Conservation (phyloP, 2,888 invertebrate species). For the Pterostichus niger region DNA sequence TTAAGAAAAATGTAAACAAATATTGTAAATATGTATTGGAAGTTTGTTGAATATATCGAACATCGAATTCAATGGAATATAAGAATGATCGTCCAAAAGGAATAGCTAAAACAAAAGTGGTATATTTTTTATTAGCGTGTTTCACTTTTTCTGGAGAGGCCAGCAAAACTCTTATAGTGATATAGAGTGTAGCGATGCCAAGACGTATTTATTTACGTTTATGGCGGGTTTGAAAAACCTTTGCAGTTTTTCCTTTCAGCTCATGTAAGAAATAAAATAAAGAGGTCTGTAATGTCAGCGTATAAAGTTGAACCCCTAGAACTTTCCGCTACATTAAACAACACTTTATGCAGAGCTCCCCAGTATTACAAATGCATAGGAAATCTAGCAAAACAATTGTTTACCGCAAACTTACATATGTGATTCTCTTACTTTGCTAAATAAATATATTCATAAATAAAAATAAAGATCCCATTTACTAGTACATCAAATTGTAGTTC, state of each 20-base stretch:
- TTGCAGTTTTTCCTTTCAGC: constrained; percentile 40
- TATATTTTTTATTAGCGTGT: constrained; percentile 43
- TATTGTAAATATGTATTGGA: too few species aligned
- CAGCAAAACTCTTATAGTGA: constrained; percentile 16
- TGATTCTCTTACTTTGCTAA: constrained; percentile 7
- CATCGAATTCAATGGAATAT: neutral
- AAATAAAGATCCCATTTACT: neutral
- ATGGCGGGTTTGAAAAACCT: constrained; percentile 45
- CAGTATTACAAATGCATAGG: constrained; percentile 53
- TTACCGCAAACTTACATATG: constrained; percentile 51
- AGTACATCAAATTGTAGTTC: neutral
- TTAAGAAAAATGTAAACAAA: too few species aligned
- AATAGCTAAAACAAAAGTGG: constrained; percentile 33
- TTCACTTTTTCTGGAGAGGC: constrained; percentile 15
- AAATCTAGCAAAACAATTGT: constrained; percentile 57
- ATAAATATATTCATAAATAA: neutral
- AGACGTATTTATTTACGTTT: constrained; percentile 44
- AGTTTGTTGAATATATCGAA: neutral
- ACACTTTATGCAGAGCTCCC: constrained; percentile 42
- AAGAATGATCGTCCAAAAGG: constrained; percentile 31
- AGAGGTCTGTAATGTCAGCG: constrained; percentile 53
- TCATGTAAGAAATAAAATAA: constrained; percentile 50
- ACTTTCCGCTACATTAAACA: constrained; percentile 62
- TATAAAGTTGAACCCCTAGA: constrained; percentile 58
- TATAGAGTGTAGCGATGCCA: constrained; percentile 31